These are phyloP conservation scores for Diceros bicornis DNA, from an alignment of 2,797 vertebrate species.

Conservation along the genomic window DNA sequence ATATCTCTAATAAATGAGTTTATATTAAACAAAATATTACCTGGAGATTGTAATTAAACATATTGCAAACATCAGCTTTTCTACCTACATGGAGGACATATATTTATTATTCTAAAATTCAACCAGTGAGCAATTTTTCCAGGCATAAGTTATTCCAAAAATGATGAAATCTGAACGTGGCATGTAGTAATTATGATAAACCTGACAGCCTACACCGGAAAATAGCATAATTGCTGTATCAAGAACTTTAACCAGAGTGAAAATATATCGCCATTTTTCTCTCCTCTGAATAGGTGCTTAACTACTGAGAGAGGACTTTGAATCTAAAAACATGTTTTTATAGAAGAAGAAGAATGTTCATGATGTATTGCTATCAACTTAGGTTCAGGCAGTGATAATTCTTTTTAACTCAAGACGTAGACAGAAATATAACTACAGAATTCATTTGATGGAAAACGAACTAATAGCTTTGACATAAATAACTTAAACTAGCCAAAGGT, in stretches of 20 bases:
- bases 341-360: background rate
- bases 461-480: background rate
- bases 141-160: background rate
- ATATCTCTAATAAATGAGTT: background rate
- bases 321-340: slow-evolving; percentile 50
- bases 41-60: background rate
- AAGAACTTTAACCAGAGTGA: background rate
- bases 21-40: background rate
- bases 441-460: background rate
- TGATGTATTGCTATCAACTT: background rate
- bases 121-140: background rate
- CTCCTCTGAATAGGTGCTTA: slow-evolving; percentile 47
- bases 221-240: background rate
- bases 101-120: slow-evolving; percentile 11
- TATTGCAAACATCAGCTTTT: background rate
- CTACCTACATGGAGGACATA: background rate
- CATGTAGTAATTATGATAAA: background rate
- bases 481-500: background rate
- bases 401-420: slow-evolving; percentile 19
- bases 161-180: background rate
- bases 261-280: background rate
- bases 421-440: background rate
- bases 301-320: background rate
- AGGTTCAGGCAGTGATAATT: background rate
- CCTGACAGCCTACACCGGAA: background rate